phyloP scores from a whole-genome alignment of 2,888 invertebrate species.

The Spodoptera picta region DNA sequence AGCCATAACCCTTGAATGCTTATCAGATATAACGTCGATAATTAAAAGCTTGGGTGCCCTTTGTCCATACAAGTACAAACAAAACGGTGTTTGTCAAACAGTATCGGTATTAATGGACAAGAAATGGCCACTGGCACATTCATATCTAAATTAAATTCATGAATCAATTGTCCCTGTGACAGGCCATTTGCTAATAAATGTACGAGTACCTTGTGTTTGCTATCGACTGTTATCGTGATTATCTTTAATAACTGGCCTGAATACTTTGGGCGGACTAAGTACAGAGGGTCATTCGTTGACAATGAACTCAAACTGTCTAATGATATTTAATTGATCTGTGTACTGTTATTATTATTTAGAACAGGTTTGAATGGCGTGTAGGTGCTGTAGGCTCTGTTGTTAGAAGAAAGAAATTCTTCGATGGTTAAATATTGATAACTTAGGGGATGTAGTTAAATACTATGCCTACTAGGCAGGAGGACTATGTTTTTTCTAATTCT shows the following conservation, averaged over 20 bases:
- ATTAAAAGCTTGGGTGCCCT: slow-evolving; percentile 49
- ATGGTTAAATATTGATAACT: no score
- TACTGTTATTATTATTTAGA: slow-evolving; percentile 52
- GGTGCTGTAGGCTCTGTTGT: slow-evolving; percentile 1
- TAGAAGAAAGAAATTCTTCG: no score
- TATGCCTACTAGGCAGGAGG: no score
- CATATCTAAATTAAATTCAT: slow-evolving; percentile 73
- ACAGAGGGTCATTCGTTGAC: slow-evolving; percentile 74
- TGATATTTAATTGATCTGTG: slow-evolving; percentile 63
- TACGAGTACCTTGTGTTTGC: slow-evolving; percentile 54
- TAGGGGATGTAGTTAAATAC: no score
- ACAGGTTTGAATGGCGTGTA: slow-evolving; percentile 34
- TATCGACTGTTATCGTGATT: slow-evolving; percentile 65
- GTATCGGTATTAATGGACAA: slow-evolving; percentile 70
- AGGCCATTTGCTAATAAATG: slow-evolving; percentile 76
- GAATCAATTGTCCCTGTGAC: slow-evolving; percentile 78
- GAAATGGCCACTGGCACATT: slow-evolving; percentile 65
- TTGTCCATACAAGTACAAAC: slow-evolving; percentile 57
- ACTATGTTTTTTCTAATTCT: no score
- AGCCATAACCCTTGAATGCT: slow-evolving; percentile 26
- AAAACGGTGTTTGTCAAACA: slow-evolving; percentile 70
- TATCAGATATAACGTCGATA: slow-evolving; percentile 35
- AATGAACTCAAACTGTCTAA: slow-evolving; percentile 84
- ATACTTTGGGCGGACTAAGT: slow-evolving; percentile 66
- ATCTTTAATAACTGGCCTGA: slow-evolving; percentile 70